Evolutionary conservation across 2,888 invertebrate genomes (phyloP).

Genomic region (Habrosyne pyritoides): DNA sequence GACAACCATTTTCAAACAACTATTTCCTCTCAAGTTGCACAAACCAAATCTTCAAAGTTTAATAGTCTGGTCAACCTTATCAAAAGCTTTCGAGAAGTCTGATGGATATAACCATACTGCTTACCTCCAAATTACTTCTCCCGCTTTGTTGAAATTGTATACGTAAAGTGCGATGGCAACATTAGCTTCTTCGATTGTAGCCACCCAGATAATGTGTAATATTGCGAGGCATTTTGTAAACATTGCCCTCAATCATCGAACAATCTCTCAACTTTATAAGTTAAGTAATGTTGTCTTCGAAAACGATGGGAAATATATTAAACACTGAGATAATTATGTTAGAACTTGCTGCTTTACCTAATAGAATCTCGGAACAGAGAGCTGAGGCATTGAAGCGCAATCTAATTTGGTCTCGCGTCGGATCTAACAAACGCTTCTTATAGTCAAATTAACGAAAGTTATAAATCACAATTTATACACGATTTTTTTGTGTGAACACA

Average conservation of each 20-base stretch:
- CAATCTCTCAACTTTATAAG: no score
- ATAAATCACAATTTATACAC: no score
- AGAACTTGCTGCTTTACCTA: no score
- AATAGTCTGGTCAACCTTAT: not conserved
- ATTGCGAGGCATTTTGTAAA: not conserved
- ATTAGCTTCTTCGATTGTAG: not conserved
- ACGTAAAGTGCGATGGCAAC: not conserved
- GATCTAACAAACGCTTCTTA: not conserved
- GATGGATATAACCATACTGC: not conserved
- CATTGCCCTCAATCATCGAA: no score
- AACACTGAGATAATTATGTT: no score
- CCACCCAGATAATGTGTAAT: not conserved
- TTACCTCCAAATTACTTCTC: not conserved
- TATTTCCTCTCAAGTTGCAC: conserved; percentile 4
- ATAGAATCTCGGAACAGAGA: not conserved
- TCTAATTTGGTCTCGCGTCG: not conserved
- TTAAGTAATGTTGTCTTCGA: no score
- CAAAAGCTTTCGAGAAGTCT: conserved; percentile 2
- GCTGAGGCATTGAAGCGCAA: not conserved
- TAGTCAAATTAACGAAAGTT: no score
- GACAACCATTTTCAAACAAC: not conserved
- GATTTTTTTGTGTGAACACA: no score
- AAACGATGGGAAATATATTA: no score
- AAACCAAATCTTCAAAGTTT: not conserved
- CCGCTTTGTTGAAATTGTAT: not conserved